Conservation (phyloP, 2,888 invertebrate genomes). For the Pocota personata region DNA sequence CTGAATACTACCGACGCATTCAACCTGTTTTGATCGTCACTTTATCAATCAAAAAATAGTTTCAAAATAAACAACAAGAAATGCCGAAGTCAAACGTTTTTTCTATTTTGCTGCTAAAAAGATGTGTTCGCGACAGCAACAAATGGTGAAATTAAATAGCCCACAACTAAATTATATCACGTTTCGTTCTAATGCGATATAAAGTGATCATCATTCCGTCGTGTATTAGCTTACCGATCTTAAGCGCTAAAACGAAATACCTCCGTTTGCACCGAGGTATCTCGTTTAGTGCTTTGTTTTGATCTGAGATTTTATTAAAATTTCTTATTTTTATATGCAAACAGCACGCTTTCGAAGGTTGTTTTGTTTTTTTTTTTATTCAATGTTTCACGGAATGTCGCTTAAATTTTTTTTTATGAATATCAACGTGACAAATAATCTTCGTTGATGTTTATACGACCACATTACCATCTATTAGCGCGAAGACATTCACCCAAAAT, state of each 20-base stretch:
- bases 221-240: neutral
- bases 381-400: conserved; percentile 10
- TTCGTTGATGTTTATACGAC: neutral
- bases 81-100: neutral
- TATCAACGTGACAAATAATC: conserved; percentile 5
- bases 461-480: conserved; percentile 14
- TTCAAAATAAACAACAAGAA: neutral
- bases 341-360: conserved; percentile 9
- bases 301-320: neutral
- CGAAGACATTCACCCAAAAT: neutral
- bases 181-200: conserved; percentile 12
- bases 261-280: neutral
- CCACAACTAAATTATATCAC: conserved; percentile 25
- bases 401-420: conserved; percentile 4
- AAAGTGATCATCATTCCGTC: neutral
- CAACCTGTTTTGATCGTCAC: too few species aligned
- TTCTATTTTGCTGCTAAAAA: neutral
- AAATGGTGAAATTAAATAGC: neutral
- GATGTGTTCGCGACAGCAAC: neutral
- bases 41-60: too few species aligned
- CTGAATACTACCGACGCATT: too few species aligned
- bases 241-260: neutral
- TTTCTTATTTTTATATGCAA: neutral
- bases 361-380: neutral
- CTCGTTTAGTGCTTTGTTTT: conserved; percentile 11